Evolutionary conservation across 2,888 invertebrate genomes (phyloP).

Genomic region (Pyralis farinalis): DNA sequence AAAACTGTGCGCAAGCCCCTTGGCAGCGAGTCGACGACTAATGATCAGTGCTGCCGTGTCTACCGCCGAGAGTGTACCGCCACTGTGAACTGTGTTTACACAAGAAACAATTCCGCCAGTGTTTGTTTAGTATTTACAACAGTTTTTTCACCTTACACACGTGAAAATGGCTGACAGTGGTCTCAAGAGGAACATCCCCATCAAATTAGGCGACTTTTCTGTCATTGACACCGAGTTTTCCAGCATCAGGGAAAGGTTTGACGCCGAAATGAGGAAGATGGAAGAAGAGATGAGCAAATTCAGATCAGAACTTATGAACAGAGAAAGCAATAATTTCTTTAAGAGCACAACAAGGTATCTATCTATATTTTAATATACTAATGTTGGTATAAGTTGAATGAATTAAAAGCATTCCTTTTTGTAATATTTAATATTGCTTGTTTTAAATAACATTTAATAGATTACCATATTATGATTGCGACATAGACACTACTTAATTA

Average conservation of each 20-base stretch:
- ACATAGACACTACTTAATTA: too few relatives aligned
- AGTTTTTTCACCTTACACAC: conserved; percentile 46
- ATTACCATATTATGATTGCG: not conserved
- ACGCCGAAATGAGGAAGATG: conserved; percentile 98
- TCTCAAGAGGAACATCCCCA: conserved; percentile 94
- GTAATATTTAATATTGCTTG: too few relatives aligned
- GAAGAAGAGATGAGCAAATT: conserved; percentile 99
- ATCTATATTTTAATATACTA: conserved; percentile 27
- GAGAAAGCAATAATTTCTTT: conserved; percentile 95
- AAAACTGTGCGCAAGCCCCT: conserved; percentile 80
- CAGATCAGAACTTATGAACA: conserved; percentile 94
- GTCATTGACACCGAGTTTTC: conserved; percentile 98
- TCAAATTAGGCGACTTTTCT: conserved; percentile 96
- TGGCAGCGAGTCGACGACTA: conserved; percentile 76
- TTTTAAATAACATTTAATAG: too few relatives aligned
- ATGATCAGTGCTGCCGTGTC: conserved; percentile 78
- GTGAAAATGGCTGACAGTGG: conserved; percentile 90
- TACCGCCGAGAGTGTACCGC: conserved; percentile 63
- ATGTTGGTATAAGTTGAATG: conserved; percentile 4
- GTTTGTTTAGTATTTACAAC: conserved; percentile 77
- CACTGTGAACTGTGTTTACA: conserved; percentile 71
- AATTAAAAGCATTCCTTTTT: too few relatives aligned
- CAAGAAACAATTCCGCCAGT: conserved; percentile 59
- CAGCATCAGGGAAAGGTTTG: conserved; percentile 96
- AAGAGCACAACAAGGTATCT: conserved; percentile 92